A percentile compares a stretch with the other conserved stretches of the same genome.
Evolutionary conservation across 2,113 vertebrate genomes (phyloP).

Genomic region (Terrapene triunguis): DNA sequence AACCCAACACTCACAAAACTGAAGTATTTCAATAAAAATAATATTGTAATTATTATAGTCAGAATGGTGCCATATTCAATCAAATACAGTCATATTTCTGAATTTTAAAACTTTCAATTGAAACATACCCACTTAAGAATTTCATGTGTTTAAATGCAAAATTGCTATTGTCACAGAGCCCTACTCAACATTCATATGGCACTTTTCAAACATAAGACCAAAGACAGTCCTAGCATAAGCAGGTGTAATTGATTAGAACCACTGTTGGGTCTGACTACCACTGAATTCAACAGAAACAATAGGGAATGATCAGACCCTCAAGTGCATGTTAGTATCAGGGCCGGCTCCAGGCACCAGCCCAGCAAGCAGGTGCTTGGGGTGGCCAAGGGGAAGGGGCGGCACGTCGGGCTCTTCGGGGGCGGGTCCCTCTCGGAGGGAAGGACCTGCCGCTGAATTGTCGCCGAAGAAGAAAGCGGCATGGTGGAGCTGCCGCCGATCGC

Average conservation of each 20-base stretch:
- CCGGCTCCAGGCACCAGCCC: too few species aligned
- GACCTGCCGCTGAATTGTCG: too few species aligned
- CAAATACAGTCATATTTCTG: conserved; percentile 2
- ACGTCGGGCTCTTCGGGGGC: too few species aligned
- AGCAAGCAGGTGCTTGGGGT: too few species aligned
- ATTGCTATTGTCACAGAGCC: conserved; percentile 23
- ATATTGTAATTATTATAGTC: background rate
- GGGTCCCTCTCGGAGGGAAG: too few species aligned
- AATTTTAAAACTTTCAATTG: background rate
- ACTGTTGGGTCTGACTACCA: background rate
- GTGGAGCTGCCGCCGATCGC: too few species aligned
- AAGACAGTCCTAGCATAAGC: conserved; percentile 40
- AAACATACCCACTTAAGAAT: background rate
- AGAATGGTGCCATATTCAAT: background rate
- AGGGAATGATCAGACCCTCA: conserved; percentile 52
- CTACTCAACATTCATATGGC: conserved; percentile 12
- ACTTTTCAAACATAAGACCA: conserved; percentile 52
- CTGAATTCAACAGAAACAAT: background rate
- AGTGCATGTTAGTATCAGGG: background rate
- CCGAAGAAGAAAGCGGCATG: too few species aligned
- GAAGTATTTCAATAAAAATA: background rate
- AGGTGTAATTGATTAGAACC: conserved; percentile 25
- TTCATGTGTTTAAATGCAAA: conserved; percentile 49
- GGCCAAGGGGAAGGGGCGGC: too few species aligned
- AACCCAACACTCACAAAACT: background rate